Evolutionary conservation across 2,888 invertebrate species (phyloP), one percentile per base, ranked within the genome.

Genomic region (Scaptomyza tumidula): DNA sequence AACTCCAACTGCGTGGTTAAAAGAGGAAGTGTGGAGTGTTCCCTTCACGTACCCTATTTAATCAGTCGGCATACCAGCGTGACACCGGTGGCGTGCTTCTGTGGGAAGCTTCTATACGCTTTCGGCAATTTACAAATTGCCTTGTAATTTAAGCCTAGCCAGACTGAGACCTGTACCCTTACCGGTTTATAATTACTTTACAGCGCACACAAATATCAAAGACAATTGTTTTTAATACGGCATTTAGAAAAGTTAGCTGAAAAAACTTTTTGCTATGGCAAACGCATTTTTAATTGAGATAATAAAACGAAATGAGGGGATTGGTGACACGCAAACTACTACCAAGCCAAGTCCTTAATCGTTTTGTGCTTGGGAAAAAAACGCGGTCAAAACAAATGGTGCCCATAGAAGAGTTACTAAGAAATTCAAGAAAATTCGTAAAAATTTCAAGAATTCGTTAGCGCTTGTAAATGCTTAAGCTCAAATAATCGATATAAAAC

Each of bases 211-310:
- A 24, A 49, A 33, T 27, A 31, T 55, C 45, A 45, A 43, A 35
- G 35, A 16, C 54, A 70, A 56, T 58, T 62, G 68, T 37, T 46
- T 71, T 48, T 35, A 54, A 37, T 35, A 31, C 43, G 35, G 13
- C 33, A 39, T 35, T 48, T 27, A 54, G 45, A 14, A 16, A 39
- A 39, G 41, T 14, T 24, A 37, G 16, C 1, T 33, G 39, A 14
- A 53, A 24, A 41, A 39, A 16, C 14, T 46, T 37, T 29, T n/a
- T 14, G 7, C 14, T 9, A 33, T 16, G 3, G 19, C 33, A 44
- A 59, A 52, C 46, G 52, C 50, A 48, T 35, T 61, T 60, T 53
- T 62, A 61, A 75, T 75, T 57, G 49, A 35, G 16, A 59, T 59
- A 50, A 45, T 49, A 46, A 56, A 29, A 10, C 2, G 6, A 14